Evolutionary conservation across 30 jellyfish, hydroid and myxozoan genomes (phyloP).

Genomic region (Aurelia aurita complex sp. Pacific): DNA sequence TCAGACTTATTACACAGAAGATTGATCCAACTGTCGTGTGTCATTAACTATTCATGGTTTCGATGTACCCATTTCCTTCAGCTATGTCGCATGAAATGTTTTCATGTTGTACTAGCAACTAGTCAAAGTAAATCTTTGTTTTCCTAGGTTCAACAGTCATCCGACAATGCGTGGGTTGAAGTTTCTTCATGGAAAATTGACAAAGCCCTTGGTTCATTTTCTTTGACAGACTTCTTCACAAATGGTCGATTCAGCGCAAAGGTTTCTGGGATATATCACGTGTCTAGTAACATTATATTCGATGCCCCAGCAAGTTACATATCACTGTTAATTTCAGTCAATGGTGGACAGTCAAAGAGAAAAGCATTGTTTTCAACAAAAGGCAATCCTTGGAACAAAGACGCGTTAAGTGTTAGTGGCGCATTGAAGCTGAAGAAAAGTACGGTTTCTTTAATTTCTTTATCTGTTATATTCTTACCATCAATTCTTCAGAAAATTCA

Average conservation of each 20-base stretch:
- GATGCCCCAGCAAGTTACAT: constrained; percentile 69
- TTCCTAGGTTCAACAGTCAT: constrained; percentile 48
- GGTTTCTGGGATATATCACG: constrained; percentile 70
- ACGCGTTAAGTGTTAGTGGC: constrained; percentile 81
- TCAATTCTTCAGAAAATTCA: too few relatives aligned
- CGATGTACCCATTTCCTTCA: too few relatives aligned
- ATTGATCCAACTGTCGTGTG: too few relatives aligned
- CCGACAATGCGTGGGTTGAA: constrained; percentile 76
- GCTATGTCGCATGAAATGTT: too few relatives aligned
- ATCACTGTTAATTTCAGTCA: constrained; percentile 65
- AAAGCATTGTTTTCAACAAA: constrained; percentile 78
- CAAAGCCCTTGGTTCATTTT: constrained; percentile 62
- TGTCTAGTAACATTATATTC: constrained; percentile 78
- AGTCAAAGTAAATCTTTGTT: too few relatives aligned
- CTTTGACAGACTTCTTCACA: constrained; percentile 40
- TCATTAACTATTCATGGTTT: too few relatives aligned
- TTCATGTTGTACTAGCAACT: too few relatives aligned
- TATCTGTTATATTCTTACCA: not conserved
- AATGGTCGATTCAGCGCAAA: constrained; percentile 83
- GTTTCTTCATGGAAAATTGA: constrained; percentile 53
- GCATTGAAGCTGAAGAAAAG: constrained; percentile 70
- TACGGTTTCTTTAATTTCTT: not conserved
- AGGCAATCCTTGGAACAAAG: constrained; percentile 83
- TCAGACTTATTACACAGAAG: too few relatives aligned
- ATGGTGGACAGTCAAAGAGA: constrained; percentile 81